These are phyloP conservation scores for Drosophila albomicans DNA, from an alignment of 1,140 invertebrate genomes.

Conservation along the genomic window DNA sequence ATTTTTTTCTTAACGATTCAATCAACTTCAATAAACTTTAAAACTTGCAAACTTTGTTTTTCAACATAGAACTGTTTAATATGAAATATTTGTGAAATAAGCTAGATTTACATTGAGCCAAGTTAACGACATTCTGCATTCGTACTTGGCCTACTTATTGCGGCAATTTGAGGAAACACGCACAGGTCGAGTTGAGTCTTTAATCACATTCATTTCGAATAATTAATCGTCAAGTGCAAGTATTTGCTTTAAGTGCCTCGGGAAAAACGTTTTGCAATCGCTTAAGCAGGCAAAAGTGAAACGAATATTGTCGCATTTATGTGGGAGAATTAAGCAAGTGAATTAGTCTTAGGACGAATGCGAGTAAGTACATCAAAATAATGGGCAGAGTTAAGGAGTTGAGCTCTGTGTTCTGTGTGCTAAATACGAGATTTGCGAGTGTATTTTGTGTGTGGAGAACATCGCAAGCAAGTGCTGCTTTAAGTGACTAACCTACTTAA, in stretches of 20 bases:
- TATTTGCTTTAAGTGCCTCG: not conserved
- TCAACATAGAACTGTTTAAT: too few relatives aligned
- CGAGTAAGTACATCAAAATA: too few relatives aligned
- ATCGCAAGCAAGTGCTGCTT: conserved; percentile 5
- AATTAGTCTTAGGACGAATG: not conserved
- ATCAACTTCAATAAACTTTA: too few relatives aligned
- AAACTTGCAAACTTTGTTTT: too few relatives aligned
- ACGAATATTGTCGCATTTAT: not conserved
- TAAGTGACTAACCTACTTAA: conserved; percentile 11
- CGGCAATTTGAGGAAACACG: not conserved
- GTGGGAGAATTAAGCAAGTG: not conserved
- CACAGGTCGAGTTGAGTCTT: not conserved
- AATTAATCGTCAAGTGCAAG: not conserved
- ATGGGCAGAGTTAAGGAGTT: not conserved
- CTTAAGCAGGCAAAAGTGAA: not conserved
- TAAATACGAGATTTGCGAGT: not conserved
- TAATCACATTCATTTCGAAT: not conserved
- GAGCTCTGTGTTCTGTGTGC: not conserved
- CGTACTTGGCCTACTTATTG: too few relatives aligned
- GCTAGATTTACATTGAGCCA: too few relatives aligned
- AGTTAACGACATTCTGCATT: too few relatives aligned
- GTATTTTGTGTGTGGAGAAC: not conserved
- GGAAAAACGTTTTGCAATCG: not conserved
- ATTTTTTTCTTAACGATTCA: too few relatives aligned
- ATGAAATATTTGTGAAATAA: too few relatives aligned